These are phyloP conservation scores for Taenioides sp. DNA, from an alignment of 2,797 vertebrate species.

Conservation along the genomic window DNA sequence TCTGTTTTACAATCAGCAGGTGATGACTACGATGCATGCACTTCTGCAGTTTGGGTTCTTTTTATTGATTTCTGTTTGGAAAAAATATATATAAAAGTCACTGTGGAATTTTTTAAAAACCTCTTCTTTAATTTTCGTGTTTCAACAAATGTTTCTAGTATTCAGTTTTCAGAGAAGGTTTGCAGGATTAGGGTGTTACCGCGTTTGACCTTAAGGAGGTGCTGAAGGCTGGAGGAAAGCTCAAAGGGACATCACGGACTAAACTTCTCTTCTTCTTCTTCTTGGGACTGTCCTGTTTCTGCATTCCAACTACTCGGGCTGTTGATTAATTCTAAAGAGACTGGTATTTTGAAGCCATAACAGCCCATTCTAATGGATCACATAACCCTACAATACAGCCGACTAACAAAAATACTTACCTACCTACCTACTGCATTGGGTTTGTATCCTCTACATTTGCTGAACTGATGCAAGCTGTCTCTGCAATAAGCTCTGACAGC, in stretches of 20 bases:
- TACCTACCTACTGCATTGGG: conserved; percentile 73
- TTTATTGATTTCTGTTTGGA: conserved; percentile 38
- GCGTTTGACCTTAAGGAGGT: conserved; percentile 71
- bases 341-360: conserved; percentile 69
- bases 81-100: conserved; percentile 26
- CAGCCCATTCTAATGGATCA: conserved; percentile 60
- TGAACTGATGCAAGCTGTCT: conserved; percentile 73
- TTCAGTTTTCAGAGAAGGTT: conserved; percentile 49
- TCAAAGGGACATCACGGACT: conserved; percentile 36
- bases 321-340: conserved; percentile 36
- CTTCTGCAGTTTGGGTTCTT: conserved; percentile 68
- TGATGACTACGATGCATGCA: conserved; percentile 82
- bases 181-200: conserved; percentile 67
- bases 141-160: conserved; percentile 43
- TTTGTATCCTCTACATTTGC: conserved; percentile 73
- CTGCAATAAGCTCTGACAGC: conserved; percentile 61
- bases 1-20: conserved; percentile 73
- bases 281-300: conserved; percentile 47
- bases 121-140: conserved; percentile 40
- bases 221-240: conserved; percentile 68
- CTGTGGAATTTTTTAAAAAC: conserved; percentile 27
- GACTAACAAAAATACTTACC: conserved; percentile 42
- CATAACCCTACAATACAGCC: conserved; percentile 62
- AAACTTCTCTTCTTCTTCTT: conserved; percentile 22
- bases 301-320: conserved; percentile 53